phyloP scores from a whole-genome alignment of 2,113 vertebrate genomes.

The Elaphurus davidianus region DNA sequence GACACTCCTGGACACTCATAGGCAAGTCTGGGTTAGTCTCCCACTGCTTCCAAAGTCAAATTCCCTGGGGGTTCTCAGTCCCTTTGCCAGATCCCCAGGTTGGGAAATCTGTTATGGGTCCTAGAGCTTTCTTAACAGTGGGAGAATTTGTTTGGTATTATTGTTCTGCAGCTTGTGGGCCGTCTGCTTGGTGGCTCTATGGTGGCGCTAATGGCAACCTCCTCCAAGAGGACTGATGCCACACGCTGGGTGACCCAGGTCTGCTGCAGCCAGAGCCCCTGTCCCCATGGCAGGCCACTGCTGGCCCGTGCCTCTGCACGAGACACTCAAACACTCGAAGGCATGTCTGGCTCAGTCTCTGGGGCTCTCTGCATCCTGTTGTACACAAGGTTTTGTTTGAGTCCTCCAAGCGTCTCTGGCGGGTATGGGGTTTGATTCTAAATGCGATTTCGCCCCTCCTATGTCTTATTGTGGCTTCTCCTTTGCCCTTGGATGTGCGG shows the following conservation, averaged over 20 bases:
- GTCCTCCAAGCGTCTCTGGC: not conserved
- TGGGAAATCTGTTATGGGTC: not conserved
- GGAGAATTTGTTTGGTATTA: not conserved
- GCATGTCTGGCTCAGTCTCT: not conserved
- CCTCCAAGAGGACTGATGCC: not conserved
- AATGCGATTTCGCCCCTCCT: fast-evolving
- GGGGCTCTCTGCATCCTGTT: not conserved
- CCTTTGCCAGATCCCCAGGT: not conserved
- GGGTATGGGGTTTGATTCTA: not conserved
- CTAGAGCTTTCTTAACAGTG: not conserved
- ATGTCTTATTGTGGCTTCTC: no score
- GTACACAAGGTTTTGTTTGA: not conserved
- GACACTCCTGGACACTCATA: no score
- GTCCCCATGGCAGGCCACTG: not conserved
- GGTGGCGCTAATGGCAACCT: not conserved
- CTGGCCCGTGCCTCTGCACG: no score
- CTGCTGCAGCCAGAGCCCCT: not conserved
- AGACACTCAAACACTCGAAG: not conserved
- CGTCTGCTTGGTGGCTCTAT: not conserved
- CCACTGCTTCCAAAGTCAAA: no score
- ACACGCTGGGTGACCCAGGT: not conserved
- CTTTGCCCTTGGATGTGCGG: no score
- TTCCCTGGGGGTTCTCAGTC: not conserved
- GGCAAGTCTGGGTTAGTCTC: no score
- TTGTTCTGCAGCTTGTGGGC: not conserved